phyloP scores from a whole-genome alignment of 2,797 vertebrate species.

The Sebastes itinus region DNA sequence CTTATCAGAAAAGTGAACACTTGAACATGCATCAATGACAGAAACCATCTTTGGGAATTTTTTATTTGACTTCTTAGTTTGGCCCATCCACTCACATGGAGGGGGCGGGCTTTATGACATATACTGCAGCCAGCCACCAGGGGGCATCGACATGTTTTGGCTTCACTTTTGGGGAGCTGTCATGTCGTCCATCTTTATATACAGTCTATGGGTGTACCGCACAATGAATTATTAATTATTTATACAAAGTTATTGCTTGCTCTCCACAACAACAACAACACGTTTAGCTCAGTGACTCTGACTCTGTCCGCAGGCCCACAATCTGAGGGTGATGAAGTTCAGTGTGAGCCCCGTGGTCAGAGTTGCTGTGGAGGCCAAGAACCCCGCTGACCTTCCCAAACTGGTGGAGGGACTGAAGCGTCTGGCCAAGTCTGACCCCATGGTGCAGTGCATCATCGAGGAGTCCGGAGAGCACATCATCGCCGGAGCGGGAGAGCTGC shows the following conservation, averaged over 20 bases:
- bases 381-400: conserved; percentile 94
- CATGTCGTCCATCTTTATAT: no score
- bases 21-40: no score
- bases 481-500: conserved; percentile 92
- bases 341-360: conserved; percentile 95
- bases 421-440: conserved; percentile 95
- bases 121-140: no score
- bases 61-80: no score
- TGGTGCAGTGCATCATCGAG: conserved; percentile 98
- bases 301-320: conserved; percentile 84
- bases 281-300: background rate
- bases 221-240: background rate
- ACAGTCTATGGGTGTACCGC: no score
- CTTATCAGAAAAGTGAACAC: no score
- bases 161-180: no score
- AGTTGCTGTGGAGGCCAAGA: conserved; percentile 95
- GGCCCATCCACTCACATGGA: no score
- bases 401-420: conserved; percentile 96
- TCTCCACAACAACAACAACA: background rate
- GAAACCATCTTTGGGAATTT: no score
- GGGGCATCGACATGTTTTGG: no score
- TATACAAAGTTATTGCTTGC: background rate
- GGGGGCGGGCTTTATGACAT: no score
- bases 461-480: conserved; percentile 97
- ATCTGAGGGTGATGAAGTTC: conserved; percentile 98